These are phyloP conservation scores for Perizoma flavofasciatum DNA, from an alignment of 2,888 invertebrate genomes.

Conservation along the genomic window DNA sequence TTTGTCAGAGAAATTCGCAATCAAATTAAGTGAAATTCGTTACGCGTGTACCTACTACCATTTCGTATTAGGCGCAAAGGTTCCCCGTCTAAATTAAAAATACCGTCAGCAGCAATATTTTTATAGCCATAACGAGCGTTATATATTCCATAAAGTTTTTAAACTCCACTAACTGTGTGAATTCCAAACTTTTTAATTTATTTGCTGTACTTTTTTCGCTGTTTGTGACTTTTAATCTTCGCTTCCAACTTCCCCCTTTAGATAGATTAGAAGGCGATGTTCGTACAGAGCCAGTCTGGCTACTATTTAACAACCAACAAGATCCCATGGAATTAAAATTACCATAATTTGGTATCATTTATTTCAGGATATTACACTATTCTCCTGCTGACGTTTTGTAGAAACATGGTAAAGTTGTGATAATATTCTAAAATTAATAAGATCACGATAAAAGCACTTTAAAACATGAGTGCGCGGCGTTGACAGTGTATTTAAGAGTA, in stretches of 20 bases:
- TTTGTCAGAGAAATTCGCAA: constrained; percentile 51
- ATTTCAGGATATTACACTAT: no score
- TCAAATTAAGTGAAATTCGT: constrained; percentile 54
- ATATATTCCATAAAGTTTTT: constrained; percentile 40
- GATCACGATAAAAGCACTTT: no score
- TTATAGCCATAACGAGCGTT: constrained; percentile 32
- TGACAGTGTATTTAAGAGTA: no score
- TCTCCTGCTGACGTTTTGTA: no score
- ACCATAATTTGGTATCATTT: no score
- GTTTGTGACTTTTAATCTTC: constrained; percentile 17
- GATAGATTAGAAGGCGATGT: neutral
- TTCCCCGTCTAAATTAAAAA: constrained; percentile 42
- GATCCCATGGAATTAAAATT: no score
- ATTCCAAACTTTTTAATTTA: constrained; percentile 32
- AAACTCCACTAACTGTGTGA: constrained; percentile 29
- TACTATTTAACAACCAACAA: no score
- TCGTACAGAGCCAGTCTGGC: neutral
- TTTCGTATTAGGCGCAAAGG: constrained; percentile 31
- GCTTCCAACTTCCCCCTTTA: constrained; percentile 5
- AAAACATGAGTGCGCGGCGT: no score
- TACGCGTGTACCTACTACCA: constrained; percentile 25
- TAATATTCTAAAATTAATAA: no score
- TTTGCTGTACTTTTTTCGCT: constrained; percentile 15
- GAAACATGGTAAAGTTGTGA: no score
- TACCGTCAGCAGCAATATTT: constrained; percentile 35